Percentiles rank a stretch among this genome's conserved stretches.
phyloP scores from a whole-genome alignment of 2,797 vertebrate genomes.

The Falco columbarius region DNA sequence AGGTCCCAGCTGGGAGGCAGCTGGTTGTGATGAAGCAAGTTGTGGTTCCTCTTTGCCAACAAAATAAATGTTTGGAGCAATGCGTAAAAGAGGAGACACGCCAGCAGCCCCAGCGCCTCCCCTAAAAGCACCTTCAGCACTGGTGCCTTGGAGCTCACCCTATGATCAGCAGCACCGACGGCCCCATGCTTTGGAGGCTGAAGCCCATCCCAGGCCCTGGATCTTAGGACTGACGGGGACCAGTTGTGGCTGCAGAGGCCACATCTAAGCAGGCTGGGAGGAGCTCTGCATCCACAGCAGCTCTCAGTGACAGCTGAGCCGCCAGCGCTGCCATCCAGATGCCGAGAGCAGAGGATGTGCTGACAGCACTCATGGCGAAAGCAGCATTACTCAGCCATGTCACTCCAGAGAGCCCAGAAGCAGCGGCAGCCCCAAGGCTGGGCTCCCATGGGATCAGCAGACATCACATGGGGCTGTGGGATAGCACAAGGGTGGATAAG shows the following conservation, averaged over 20 bases:
- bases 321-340: accelerated
- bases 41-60: accelerated
- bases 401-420: not conserved
- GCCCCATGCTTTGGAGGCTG: not conserved
- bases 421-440: not conserved
- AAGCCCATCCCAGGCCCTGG: not conserved
- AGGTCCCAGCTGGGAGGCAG: not conserved
- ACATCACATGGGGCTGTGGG: not conserved
- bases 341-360: not conserved
- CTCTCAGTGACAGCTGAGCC: not conserved
- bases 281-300: not conserved
- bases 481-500: accelerated
- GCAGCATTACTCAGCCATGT: not conserved
- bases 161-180: accelerated
- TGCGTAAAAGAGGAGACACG: accelerated
- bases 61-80: accelerated
- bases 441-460: not conserved
- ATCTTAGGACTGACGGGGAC: not conserved
- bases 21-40: not conserved
- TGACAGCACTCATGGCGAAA: not conserved
- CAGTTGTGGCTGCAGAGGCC: not conserved
- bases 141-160: not conserved
- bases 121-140: not conserved
- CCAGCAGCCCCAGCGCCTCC: not conserved
- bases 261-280: not conserved